Evolutionary conservation across 2,888 invertebrate species (phyloP).

Genomic region (Steinernema scapterisci): DNA sequence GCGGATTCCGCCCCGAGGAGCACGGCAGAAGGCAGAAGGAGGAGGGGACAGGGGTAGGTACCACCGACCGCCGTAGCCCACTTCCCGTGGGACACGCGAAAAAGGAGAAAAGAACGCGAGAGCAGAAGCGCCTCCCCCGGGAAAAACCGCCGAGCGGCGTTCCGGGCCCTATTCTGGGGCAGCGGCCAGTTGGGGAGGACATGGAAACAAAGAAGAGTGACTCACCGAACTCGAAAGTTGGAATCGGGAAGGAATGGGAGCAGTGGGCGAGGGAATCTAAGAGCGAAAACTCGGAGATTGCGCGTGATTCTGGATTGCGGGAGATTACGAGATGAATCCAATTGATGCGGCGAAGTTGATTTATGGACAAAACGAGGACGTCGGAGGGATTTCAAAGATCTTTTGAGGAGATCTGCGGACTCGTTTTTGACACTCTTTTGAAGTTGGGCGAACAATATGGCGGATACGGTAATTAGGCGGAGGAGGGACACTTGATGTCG

Average conservation of each 20-base stretch:
- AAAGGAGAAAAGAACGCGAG: background rate
- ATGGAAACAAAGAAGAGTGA: background rate
- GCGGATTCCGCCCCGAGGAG: constrained; percentile 28
- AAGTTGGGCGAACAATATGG: background rate
- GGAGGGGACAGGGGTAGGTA: background rate
- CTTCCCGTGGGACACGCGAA: background rate
- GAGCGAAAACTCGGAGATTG: background rate
- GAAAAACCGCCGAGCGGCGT: background rate
- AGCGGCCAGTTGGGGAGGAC: background rate
- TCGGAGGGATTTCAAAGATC: background rate
- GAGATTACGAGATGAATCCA: background rate
- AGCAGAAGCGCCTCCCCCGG: constrained; percentile 17
- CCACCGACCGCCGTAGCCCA: constrained; percentile 20
- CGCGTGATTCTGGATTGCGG: constrained; percentile 1
- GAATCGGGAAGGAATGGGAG: constrained; percentile 7
- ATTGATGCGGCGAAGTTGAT: background rate
- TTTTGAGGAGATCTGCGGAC: background rate
- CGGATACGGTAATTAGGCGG: background rate
- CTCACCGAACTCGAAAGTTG: background rate
- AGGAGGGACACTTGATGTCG: no score
- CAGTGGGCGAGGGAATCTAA: no score
- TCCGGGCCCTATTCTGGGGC: constrained; percentile 17
- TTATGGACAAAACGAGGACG: background rate
- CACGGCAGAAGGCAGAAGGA: background rate
- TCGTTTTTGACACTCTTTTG: background rate